Evolutionary conservation across 2,113 vertebrate genomes (phyloP).

Genomic region (Odontophorus gujanensis): DNA sequence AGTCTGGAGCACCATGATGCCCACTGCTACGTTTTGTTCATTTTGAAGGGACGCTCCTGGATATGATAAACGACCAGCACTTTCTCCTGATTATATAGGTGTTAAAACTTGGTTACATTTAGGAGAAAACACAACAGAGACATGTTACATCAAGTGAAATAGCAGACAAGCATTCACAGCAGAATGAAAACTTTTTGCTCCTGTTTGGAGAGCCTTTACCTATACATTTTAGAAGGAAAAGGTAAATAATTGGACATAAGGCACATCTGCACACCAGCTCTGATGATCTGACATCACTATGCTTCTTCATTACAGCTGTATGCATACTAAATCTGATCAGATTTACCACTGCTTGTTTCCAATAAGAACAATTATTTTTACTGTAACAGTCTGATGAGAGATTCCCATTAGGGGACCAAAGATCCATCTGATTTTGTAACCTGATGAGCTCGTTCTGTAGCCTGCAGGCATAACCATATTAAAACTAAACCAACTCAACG

Average conservation of each 20-base stretch:
- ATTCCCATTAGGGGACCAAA: background rate
- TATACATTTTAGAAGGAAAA: background rate
- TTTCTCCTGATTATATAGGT: background rate
- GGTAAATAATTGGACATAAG: background rate
- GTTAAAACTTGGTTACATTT: background rate
- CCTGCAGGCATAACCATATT: background rate
- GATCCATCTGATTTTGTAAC: background rate
- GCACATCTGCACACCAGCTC: background rate
- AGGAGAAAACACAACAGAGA: background rate
- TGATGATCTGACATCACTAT: background rate
- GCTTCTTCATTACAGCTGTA: background rate
- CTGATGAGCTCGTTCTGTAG: background rate
- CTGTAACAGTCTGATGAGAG: background rate
- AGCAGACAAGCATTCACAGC: background rate
- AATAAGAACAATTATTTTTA: background rate
- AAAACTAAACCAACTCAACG: background rate
- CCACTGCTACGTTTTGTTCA: background rate
- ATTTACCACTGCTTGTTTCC: background rate
- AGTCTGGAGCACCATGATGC: background rate
- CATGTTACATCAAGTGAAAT: background rate
- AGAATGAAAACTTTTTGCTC: slow-evolving; percentile 8
- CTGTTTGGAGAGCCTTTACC: background rate
- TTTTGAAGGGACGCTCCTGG: background rate
- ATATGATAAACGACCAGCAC: background rate
- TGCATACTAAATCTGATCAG: background rate